Base-by-base conservation (phyloP, 64 coral and sea anemone species). In the Dendronephthya gigantea region DNA sequence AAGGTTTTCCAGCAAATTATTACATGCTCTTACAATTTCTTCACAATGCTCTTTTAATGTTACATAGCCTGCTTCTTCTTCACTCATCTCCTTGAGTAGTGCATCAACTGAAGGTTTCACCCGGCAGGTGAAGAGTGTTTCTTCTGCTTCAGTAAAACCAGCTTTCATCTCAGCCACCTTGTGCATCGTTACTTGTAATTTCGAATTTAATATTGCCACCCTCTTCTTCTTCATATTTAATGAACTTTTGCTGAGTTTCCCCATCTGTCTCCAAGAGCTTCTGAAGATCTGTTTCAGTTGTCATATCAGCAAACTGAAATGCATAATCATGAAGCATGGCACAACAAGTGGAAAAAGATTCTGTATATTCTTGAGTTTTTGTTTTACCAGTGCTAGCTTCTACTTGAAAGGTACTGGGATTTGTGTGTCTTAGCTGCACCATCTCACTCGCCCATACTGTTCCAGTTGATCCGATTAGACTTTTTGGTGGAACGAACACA, bases 231-330 rank as follows among this genome's bases (percentile, higher is more conserved):
- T 75, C 69, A 75, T 75, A 75, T 7, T 70, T 8, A 70, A n/a
- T 70, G 66, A 55, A 55, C 50, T 55, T 55, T 55, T 19, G 8
- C 23, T n/a, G 7, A n/a, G 8, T 70, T 70, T 70, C 66, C 66
- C 66, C 66, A 70, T 7, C 66, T 55, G 50, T 55, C 50, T 55
- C 50, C 66, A 70, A 70, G 23, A 75, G 69, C n/a, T 75, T 75
- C n/a, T 75, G 2, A 12, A 45, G 4, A 45, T 75, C 6, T 31
- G 4, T 6, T 6, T 29, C 6, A 14, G n/a, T 29, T 31, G 69
- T 75, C 69, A 75, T 75, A 29, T 75, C 35, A 7, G 4, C 4
- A 11, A 6, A 45, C 11, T 6, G 41, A 11, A 45, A 45, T 2
- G 69, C 23, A 75, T 75, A 34, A 34, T 75, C 69, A 75, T 75